A percentile compares a stretch with the other conserved stretches of the same genome.
Conservation (phyloP, 1,140 invertebrate genomes). For the Paraescarpia echinospica region DNA sequence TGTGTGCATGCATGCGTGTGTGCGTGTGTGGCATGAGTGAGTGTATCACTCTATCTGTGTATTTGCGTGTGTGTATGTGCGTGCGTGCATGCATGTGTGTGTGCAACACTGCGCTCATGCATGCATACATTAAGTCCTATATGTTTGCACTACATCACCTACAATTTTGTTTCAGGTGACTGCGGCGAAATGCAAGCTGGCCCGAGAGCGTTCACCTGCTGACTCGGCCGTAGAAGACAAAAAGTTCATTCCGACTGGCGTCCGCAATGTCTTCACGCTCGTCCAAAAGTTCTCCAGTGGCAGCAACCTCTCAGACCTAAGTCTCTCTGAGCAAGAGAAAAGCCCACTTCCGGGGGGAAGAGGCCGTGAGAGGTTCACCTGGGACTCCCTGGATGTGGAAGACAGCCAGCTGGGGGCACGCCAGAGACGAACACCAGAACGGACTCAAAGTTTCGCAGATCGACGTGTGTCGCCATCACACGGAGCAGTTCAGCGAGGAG, state of each 20-base stretch:
- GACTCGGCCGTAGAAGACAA: neutral
- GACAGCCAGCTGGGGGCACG: neutral
- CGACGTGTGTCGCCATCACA: neutral
- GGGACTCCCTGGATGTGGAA: neutral
- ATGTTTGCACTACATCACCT: neutral
- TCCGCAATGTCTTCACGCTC: neutral
- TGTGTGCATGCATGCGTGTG: no score
- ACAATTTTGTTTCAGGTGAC: neutral
- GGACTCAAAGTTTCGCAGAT: neutral
- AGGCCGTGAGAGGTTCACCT: neutral
- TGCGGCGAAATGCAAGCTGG: neutral
- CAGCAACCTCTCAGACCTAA: neutral
- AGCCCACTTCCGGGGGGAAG: neutral
- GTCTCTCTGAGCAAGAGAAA: neutral
- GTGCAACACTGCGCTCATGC: neutral
- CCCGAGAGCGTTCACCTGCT: neutral
- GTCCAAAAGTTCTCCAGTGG: neutral
- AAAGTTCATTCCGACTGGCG: neutral
- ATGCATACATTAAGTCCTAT: neutral
- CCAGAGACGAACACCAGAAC: neutral
- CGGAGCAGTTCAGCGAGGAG: neutral
- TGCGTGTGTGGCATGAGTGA: no score
- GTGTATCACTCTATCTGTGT: no score
- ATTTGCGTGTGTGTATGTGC: no score
- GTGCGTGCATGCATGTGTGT: no score